These are phyloP conservation scores for Anisognathus igniventris DNA, from an alignment of 2,797 vertebrate genomes.

Conservation along the genomic window DNA sequence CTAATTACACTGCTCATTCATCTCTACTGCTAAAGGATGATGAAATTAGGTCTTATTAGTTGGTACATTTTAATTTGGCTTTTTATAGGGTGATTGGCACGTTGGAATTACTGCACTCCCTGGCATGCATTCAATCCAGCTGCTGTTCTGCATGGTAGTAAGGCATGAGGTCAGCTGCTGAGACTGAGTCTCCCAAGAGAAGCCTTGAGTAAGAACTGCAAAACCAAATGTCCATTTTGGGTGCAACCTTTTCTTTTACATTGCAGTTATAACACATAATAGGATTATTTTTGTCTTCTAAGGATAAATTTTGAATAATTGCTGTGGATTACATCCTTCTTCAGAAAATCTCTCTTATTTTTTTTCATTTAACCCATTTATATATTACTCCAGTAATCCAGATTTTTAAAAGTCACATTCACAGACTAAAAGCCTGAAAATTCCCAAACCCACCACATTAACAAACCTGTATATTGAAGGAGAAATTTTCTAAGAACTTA, in stretches of 20 bases:
- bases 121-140: background rate
- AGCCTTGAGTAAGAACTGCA: background rate
- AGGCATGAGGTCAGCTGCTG: background rate
- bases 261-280: background rate
- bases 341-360: background rate
- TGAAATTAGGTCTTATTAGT: constrained; percentile 23
- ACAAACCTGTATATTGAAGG: background rate
- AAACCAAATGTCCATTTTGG: background rate
- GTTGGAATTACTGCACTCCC: background rate
- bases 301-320: background rate
- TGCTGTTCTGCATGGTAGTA: background rate
- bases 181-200: background rate
- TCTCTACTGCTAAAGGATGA: background rate
- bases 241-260: background rate
- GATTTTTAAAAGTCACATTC: background rate
- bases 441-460: background rate
- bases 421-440: background rate
- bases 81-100: background rate
- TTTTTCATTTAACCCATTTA: background rate
- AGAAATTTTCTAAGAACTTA: background rate
- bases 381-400: background rate
- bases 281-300: background rate
- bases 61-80: background rate
- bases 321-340: background rate
- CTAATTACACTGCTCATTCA: constrained; percentile 7